phyloP scores from a whole-genome alignment of 2,888 invertebrate genomes.

The Drosophila subsilvestris region DNA sequence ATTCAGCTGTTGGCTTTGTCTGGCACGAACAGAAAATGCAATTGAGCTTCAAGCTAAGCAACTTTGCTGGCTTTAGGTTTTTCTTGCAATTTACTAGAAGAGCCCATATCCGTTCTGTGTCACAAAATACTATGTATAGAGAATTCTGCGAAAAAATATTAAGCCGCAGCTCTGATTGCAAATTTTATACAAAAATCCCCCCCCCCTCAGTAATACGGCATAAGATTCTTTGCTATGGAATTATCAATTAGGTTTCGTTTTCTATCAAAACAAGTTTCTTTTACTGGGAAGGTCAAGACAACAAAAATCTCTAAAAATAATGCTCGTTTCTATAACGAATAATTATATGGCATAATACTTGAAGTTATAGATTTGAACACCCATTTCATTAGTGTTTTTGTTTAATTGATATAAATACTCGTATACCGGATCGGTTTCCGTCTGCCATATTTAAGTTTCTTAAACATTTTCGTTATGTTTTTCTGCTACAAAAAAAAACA shows the following conservation, averaged over 20 bases:
- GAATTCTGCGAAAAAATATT: constrained; percentile 12
- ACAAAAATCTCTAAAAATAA: constrained; percentile 10
- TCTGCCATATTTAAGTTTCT: too few relatives aligned
- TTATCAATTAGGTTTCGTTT: constrained; percentile 26
- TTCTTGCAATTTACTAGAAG: constrained; percentile 13
- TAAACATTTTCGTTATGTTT: too few relatives aligned
- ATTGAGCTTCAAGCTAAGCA: constrained; percentile 5
- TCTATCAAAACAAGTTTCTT: constrained; percentile 30
- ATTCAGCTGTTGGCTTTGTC: constrained; percentile 32
- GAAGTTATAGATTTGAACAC: not conserved
- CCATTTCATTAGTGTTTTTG: not conserved
- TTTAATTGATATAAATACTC: too few relatives aligned
- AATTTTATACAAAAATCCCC: constrained; percentile 19
- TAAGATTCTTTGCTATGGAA: constrained; percentile 25
- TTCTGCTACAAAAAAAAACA: too few relatives aligned
- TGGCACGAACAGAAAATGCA: constrained; percentile 22
- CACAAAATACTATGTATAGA: not conserved
- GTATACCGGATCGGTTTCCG: too few relatives aligned
- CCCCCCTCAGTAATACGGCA: constrained; percentile 7
- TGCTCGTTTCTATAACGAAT: not conserved
- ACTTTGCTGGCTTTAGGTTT: constrained; percentile 14
- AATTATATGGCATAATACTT: not conserved
- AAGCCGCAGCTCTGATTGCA: constrained; percentile 5
- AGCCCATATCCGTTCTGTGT: not conserved
- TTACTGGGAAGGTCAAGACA: constrained; percentile 34